Percentiles rank a stretch among this genome's conserved stretches.
Evolutionary conservation across 2,888 invertebrate genomes (phyloP).

Genomic region (Seira sanloemensis): DNA sequence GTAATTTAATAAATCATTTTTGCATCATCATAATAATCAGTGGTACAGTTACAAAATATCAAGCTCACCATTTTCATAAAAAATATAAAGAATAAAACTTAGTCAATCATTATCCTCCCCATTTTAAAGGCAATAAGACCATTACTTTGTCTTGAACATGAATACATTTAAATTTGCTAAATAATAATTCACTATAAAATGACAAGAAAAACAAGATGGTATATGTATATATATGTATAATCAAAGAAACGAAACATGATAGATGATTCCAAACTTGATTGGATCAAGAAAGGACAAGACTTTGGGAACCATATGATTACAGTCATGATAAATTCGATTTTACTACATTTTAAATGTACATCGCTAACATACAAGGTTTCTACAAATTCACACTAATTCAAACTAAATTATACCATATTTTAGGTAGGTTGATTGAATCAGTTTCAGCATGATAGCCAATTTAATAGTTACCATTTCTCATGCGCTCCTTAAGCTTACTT

Average conservation of each 20-base stretch:
- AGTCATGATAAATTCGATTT: neutral
- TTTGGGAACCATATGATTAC: no score
- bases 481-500: conserved; percentile 22
- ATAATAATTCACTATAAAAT: neutral
- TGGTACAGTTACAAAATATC: conserved; percentile 52
- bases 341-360: neutral
- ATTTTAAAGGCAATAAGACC: no score
- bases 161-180: no score
- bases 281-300: no score
- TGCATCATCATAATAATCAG: neutral
- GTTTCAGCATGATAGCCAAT: conserved; percentile 56
- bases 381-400: neutral
- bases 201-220: neutral
- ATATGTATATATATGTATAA: no score
- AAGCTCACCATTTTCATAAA: conserved; percentile 58
- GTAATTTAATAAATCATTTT: no score
- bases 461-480: conserved; percentile 47
- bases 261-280: no score
- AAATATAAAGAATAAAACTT: conserved; percentile 18
- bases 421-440: conserved; percentile 52
- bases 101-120: neutral
- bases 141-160: no score
- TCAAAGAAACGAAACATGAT: no score
- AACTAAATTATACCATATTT: no score
- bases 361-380: neutral